These are phyloP conservation scores for Hymenopus coronatus DNA, from an alignment of 2,888 invertebrate genomes.

Conservation along the genomic window DNA sequence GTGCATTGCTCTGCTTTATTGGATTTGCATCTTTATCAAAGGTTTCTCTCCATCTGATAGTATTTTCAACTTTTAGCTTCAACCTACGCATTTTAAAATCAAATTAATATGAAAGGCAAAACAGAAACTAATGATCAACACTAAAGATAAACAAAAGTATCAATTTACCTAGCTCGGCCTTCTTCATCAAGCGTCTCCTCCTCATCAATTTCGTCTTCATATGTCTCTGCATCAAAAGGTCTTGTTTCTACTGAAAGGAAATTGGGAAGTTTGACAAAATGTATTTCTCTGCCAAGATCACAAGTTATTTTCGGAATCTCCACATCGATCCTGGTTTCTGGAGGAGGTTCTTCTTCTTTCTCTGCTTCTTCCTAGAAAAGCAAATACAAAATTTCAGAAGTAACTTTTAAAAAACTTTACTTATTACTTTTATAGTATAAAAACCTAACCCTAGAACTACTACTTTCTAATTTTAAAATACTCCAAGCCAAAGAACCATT, in stretches of 20 bases:
- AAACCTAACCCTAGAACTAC: too few relatives aligned
- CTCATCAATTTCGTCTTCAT: slow-evolving; percentile 98
- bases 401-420: too few relatives aligned
- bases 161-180: slow-evolving; percentile 74
- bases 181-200: slow-evolving; percentile 98
- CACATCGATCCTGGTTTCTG: slow-evolving; percentile 93
- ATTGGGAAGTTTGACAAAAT: slow-evolving; percentile 96
- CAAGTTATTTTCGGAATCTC: slow-evolving; percentile 95
- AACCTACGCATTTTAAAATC: slow-evolving; percentile 54
- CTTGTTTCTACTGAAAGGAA: slow-evolving; percentile 97
- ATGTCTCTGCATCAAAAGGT: slow-evolving; percentile 91
- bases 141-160: not conserved
- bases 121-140: not conserved
- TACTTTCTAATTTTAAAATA: too few relatives aligned
- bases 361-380: slow-evolving; percentile 51
- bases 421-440: too few relatives aligned
- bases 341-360: slow-evolving; percentile 71
- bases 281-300: slow-evolving; percentile 86
- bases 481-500: too few relatives aligned
- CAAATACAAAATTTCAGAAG: not conserved
- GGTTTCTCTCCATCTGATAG: slow-evolving; percentile 88
- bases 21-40: slow-evolving; percentile 80
- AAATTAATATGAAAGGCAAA: not conserved
- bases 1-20: slow-evolving; percentile 87
- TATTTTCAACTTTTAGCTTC: slow-evolving; percentile 94